These are phyloP conservation scores for Palythoa grandiflora DNA, from an alignment of 92 coral and sea anemone genomes.

Conservation along the genomic window DNA sequence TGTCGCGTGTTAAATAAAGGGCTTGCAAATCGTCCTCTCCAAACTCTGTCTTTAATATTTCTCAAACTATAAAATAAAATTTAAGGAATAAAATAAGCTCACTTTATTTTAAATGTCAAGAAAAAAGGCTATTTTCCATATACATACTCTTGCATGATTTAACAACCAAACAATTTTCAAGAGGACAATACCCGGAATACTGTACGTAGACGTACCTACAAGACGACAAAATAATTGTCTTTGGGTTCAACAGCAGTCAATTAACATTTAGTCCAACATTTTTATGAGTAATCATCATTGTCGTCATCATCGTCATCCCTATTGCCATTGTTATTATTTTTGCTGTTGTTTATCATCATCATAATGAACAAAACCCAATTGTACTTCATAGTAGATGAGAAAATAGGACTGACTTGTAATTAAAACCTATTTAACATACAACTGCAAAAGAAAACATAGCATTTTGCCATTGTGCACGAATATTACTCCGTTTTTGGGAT, in stretches of 20 bases:
- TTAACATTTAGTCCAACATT: not conserved
- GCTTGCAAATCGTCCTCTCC: constrained; percentile 87
- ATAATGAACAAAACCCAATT: no score
- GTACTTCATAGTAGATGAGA: no score
- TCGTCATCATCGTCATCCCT: not conserved
- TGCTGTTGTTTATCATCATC: not conserved
- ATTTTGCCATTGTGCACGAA: no score
- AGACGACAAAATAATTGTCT: no score
- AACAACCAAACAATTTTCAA: not conserved
- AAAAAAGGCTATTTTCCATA: not conserved
- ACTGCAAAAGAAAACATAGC: no score
- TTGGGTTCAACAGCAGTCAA: no score
- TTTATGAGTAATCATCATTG: not conserved
- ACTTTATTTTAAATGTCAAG: not conserved
- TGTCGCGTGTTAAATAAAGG: constrained; percentile 94
- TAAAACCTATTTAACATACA: no score
- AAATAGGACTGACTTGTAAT: no score
- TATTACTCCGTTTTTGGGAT: no score
- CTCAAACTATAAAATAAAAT: constrained; percentile 68
- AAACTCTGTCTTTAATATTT: constrained; percentile 77
- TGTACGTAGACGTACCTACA: no score
- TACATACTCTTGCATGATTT: not conserved
- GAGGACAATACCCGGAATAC: no score
- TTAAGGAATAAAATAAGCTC: not conserved
- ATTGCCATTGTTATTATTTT: not conserved